phyloP scores from a whole-genome alignment of 1,140 invertebrate species.

The Drosophila busckii region DNA sequence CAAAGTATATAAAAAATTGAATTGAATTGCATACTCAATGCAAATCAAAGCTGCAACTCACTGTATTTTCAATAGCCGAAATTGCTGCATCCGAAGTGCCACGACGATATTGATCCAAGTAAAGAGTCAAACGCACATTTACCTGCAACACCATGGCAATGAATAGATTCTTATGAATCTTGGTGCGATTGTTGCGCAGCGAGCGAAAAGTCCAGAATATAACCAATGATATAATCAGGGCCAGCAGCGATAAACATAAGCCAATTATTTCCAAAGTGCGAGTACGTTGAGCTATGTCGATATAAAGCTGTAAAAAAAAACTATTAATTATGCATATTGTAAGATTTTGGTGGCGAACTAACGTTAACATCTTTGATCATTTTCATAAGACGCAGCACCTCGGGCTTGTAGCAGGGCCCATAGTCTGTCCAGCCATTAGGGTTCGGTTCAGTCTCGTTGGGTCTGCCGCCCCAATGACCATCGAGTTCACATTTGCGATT shows the following conservation, averaged over 20 bases:
- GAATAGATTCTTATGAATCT: constrained; percentile 93
- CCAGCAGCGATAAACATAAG: constrained; percentile 87
- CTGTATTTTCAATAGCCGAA: constrained; percentile 88
- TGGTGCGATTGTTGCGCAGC: constrained; percentile 90
- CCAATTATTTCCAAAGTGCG: constrained; percentile 90
- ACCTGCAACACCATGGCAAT: constrained; percentile 92
- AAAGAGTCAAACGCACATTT: constrained; percentile 89
- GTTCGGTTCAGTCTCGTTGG: constrained; percentile 57
- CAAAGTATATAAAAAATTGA: background rate
- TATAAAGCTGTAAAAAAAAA: constrained; percentile 32
- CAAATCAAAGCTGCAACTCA: too few species aligned
- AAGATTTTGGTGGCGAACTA: background rate
- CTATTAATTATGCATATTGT: background rate
- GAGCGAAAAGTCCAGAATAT: constrained; percentile 91
- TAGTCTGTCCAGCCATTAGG: constrained; percentile 92
- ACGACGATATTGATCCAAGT: constrained; percentile 87
- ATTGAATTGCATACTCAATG: too few species aligned
- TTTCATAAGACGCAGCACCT: constrained; percentile 83
- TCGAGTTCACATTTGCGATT: constrained; percentile 85
- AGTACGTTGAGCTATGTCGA: constrained; percentile 86
- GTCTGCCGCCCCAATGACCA: constrained; percentile 86
- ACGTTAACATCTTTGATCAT: constrained; percentile 81
- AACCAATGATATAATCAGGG: constrained; percentile 86
- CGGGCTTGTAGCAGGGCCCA: constrained; percentile 88
- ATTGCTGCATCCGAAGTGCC: constrained; percentile 46